phyloP scores from a whole-genome alignment of 2,888 invertebrate species.

The Harpalus rubripes region DNA sequence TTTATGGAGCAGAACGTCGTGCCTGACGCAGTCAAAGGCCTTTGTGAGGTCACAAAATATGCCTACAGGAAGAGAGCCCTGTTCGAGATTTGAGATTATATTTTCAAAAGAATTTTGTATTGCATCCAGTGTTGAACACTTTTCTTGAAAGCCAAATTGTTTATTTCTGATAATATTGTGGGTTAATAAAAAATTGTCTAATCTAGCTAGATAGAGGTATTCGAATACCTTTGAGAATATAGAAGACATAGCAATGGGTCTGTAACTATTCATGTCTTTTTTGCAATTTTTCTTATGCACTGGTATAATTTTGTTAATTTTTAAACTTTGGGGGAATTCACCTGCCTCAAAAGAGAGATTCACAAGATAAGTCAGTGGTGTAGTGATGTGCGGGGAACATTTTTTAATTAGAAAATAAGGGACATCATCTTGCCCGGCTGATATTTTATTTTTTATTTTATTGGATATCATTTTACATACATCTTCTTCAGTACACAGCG shows the following conservation, averaged over 20 bases:
- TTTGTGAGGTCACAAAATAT: no score
- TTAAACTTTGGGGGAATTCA: not conserved
- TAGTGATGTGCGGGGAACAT: not conserved
- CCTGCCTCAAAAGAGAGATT: not conserved
- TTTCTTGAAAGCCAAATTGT: no score
- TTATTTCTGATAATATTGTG: no score
- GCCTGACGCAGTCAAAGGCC: no score
- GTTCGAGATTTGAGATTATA: no score
- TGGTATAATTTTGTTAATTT: slow-evolving; percentile 1
- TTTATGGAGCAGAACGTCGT: no score
- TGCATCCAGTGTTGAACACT: no score
- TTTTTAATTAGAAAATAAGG: not conserved
- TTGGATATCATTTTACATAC: not conserved
- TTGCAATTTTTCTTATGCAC: not conserved
- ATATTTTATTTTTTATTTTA: not conserved
- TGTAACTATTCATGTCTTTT: slow-evolving; percentile 3
- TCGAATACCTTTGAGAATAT: no score
- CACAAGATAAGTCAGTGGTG: not conserved
- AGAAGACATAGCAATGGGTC: slow-evolving; percentile 1
- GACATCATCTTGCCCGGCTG: not conserved
- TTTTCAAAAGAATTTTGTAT: no score
- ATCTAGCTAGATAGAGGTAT: not conserved
- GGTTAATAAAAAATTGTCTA: not conserved
- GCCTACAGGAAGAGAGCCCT: no score
- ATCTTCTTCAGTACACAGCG: not conserved